Percentiles rank a stretch among this genome's conserved stretches.
These are phyloP conservation scores for Cebus imitator DNA, from an alignment of 2,113 vertebrate species.

Conservation along the genomic window DNA sequence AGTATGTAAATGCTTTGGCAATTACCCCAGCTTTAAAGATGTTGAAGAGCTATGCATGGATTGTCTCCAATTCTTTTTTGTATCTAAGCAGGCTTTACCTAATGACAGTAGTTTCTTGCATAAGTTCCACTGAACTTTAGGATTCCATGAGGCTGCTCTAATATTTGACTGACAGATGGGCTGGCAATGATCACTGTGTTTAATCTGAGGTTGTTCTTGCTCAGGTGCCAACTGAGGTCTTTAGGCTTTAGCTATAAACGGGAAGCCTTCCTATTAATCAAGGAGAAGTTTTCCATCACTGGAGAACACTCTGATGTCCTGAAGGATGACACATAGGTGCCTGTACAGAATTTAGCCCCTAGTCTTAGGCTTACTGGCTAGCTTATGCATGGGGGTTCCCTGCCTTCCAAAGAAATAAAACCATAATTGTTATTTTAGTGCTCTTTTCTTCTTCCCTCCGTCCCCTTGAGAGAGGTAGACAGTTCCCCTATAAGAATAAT, in stretches of 20 bases:
- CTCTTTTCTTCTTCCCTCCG: background rate
- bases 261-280: conserved; percentile 15
- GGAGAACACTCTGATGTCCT: background rate
- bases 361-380: background rate
- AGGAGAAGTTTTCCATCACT: background rate
- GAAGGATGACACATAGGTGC: background rate
- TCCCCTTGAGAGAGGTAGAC: background rate
- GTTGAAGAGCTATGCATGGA: background rate
- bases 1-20: conserved; percentile 15
- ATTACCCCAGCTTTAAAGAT: background rate
- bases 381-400: background rate
- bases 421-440: background rate
- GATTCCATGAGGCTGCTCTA: background rate
- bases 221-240: background rate
- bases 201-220: background rate
- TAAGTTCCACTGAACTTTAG: background rate
- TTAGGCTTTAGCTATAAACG: background rate
- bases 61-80: background rate
- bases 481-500: background rate
- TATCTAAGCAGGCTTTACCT: background rate
- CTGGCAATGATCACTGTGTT: background rate
- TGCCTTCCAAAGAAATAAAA: conserved; percentile 12
- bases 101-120: background rate
- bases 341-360: background rate
- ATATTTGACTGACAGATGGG: background rate